Percentiles rank a stretch among this genome's conserved stretches.
Evolutionary conservation across 2,888 invertebrate species (phyloP).

Genomic region (Zelleria hepariella): DNA sequence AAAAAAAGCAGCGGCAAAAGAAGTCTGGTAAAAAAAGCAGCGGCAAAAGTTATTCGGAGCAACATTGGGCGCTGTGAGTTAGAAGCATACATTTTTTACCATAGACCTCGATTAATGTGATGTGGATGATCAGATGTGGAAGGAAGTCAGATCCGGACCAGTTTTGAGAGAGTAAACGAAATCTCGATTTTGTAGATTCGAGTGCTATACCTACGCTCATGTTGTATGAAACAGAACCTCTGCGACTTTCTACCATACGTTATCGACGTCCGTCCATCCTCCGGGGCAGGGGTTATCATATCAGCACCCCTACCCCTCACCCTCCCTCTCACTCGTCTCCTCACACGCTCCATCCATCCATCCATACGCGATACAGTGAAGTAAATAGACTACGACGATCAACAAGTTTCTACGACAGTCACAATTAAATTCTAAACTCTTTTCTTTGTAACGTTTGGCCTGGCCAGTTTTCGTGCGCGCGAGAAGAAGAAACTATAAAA

Average conservation of each 20-base stretch:
- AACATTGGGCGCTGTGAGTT: too few species aligned
- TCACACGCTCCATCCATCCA: conserved; percentile 28
- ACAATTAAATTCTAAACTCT: too few species aligned
- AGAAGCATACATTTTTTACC: too few species aligned
- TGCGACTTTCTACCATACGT: background rate
- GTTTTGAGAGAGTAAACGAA: background rate
- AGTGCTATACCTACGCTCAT: background rate
- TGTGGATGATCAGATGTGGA: too few species aligned
- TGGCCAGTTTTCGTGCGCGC: conserved; percentile 6
- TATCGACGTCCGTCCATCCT: conserved; percentile 32
- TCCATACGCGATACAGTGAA: conserved; percentile 49
- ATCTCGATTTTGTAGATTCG: background rate
- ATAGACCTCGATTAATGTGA: too few species aligned
- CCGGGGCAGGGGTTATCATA: conserved; percentile 61
- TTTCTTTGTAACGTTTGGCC: background rate
- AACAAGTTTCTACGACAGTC: too few species aligned
- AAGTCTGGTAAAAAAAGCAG: too few species aligned
- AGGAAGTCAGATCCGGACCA: too few species aligned
- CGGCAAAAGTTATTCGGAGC: too few species aligned
- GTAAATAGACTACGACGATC: conserved; percentile 33
- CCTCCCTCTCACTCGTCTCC: conserved; percentile 32
- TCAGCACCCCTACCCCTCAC: conserved; percentile 29
- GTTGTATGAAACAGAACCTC: background rate
- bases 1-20: too few species aligned
- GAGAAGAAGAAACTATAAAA: conserved; percentile 16